A percentile compares a stretch with the other conserved stretches of the same genome.
Conservation (phyloP, 2,888 invertebrate species). For the Microctonus aethiopoides region DNA sequence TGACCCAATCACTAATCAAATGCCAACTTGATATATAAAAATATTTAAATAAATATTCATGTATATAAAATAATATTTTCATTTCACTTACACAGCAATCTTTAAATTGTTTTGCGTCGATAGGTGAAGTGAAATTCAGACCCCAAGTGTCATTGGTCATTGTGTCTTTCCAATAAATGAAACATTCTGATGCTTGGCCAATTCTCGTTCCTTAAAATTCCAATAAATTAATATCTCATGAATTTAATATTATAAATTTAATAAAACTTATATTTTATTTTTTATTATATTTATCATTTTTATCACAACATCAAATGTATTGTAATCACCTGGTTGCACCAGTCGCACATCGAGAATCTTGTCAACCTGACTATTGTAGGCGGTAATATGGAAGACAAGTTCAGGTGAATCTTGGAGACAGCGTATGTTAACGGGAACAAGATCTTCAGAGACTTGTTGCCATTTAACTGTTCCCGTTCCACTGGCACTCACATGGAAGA, state of each 20-base stretch:
- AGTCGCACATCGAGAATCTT: conserved; percentile 98
- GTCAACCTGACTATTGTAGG: conserved; percentile 98
- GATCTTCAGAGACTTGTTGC: conserved; percentile 98
- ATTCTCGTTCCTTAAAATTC: conserved; percentile 86
- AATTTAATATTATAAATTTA: neutral
- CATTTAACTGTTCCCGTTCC: conserved; percentile 94
- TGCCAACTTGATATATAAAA: neutral
- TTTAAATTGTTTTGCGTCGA: conserved; percentile 96
- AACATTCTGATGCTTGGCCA: conserved; percentile 98
- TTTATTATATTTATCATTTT: neutral
- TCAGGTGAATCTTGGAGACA: conserved; percentile 97
- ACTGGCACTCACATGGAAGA: conserved; percentile 95
- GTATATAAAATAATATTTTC: neutral
- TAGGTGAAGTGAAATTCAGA: conserved; percentile 96
- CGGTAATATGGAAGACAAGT: conserved; percentile 98
- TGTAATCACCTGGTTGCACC: conserved; percentile 89
- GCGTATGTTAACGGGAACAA: conserved; percentile 98
- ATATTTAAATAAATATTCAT: neutral
- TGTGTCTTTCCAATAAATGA: conserved; percentile 98
- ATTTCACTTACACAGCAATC: conserved; percentile 95
- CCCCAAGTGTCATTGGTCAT: conserved; percentile 99
- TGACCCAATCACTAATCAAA: neutral
- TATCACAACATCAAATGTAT: conserved; percentile 14
- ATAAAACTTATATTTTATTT: neutral
- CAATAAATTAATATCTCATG: neutral